A percentile compares a stretch with the other conserved stretches of the same genome.
Evolutionary conservation across 2,113 vertebrate species (phyloP).

Genomic region (Eleginops maclovinus): DNA sequence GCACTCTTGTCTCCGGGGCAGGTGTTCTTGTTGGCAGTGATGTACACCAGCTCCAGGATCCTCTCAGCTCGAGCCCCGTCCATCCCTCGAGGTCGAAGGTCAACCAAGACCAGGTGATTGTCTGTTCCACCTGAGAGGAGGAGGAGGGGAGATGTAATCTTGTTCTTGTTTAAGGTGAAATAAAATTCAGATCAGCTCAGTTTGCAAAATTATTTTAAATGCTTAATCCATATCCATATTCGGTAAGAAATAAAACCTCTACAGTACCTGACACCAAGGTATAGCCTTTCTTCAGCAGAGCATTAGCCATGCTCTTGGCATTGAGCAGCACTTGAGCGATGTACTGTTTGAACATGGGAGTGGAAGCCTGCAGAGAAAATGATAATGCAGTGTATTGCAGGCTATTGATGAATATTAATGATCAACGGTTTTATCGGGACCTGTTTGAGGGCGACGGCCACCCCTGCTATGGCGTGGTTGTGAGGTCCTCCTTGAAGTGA

Average conservation of each 20-base stretch:
- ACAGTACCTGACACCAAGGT: conserved; percentile 89
- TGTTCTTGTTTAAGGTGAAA: not conserved
- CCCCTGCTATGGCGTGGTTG: conserved; percentile 93
- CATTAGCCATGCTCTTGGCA: conserved; percentile 88
- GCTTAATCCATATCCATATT: too few relatives aligned
- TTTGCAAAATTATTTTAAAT: too few relatives aligned
- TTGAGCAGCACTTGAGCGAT: conserved; percentile 90
- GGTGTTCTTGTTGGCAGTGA: conserved; percentile 95
- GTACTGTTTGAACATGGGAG: conserved; percentile 89
- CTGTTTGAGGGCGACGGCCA: conserved; percentile 92
- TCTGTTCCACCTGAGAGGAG: conserved; percentile 89
- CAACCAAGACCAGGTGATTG: conserved; percentile 93
- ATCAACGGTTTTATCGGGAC: conserved; percentile 63
- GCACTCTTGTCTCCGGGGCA: conserved; percentile 93
- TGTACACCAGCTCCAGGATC: conserved; percentile 91
- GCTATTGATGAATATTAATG: not conserved
- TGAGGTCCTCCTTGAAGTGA: conserved; percentile 94
- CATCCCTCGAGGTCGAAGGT: conserved; percentile 90
- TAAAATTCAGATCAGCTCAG: too few relatives aligned
- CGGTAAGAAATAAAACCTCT: not conserved
- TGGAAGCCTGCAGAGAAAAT: conserved; percentile 82
- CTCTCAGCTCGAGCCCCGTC: conserved; percentile 90
- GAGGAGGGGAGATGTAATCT: not conserved
- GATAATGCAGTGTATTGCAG: not conserved
- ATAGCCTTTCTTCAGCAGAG: conserved; percentile 88